A percentile compares a stretch with the other conserved stretches of the same genome.
phyloP scores from a whole-genome alignment of 2,888 invertebrate genomes.

The Lobophora halterata region DNA sequence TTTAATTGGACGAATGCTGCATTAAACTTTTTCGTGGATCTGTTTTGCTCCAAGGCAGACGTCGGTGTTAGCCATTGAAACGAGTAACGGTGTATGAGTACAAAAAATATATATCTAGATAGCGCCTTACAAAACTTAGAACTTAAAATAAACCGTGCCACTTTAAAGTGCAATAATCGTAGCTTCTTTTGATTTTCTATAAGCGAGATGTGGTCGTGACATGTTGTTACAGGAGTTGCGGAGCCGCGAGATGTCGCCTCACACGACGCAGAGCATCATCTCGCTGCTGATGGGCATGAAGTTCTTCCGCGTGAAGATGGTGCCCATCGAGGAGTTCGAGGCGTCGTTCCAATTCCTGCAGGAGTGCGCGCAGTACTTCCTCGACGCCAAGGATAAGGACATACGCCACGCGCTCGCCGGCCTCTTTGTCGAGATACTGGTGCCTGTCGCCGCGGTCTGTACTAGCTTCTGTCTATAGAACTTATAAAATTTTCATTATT shows the following conservation, averaged over 20 bases:
- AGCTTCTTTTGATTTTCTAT: too few species aligned
- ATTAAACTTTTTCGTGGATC: too few species aligned
- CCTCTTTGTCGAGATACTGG: conserved; percentile 98
- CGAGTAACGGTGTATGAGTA: too few species aligned
- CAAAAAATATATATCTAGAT: too few species aligned
- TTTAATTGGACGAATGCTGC: too few species aligned
- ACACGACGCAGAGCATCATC: conserved; percentile 96
- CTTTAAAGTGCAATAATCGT: too few species aligned
- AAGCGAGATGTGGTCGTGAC: not conserved
- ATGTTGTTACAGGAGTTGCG: conserved; percentile 74
- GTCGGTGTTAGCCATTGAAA: too few species aligned
- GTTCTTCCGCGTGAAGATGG: conserved; percentile 97
- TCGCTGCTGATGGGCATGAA: conserved; percentile 99
- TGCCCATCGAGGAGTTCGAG: conserved; percentile 99
- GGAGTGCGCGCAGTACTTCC: conserved; percentile 98
- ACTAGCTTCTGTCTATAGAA: not conserved
- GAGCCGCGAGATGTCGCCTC: conserved; percentile 93
- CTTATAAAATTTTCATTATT: too few species aligned
- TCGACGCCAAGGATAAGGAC: conserved; percentile 98
- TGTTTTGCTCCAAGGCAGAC: too few species aligned
- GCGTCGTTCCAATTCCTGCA: conserved; percentile 99
- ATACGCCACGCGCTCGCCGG: conserved; percentile 98
- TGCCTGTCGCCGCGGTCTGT: conserved; percentile 98
- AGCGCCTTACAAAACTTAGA: too few species aligned
- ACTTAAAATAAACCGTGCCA: too few species aligned